Percentiles rank a stretch among this genome's conserved stretches.
Conservation (phyloP, 2,113 vertebrate genomes). For the Urocolius indicus region DNA sequence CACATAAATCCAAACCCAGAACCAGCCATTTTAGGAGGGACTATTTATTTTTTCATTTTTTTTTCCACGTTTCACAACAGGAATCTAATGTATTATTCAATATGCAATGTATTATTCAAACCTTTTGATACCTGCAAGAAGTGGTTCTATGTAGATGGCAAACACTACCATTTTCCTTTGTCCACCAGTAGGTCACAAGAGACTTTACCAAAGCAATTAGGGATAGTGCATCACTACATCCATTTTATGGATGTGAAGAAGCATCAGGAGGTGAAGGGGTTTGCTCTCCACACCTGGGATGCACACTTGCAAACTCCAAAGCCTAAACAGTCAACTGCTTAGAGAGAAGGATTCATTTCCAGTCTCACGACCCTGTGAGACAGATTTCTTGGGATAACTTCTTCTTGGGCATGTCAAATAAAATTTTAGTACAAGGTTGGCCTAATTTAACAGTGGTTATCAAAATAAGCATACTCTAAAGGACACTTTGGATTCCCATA, state of each 20-base stretch:
- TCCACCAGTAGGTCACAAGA: background rate
- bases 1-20: background rate
- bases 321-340: background rate
- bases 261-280: background rate
- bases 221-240: background rate
- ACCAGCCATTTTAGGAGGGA: background rate
- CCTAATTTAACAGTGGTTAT: background rate
- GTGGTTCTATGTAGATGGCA: background rate
- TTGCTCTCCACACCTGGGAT: background rate
- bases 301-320: background rate
- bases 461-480: background rate
- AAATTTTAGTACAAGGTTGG: background rate
- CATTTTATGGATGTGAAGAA: background rate
- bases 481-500: background rate
- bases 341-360: background rate
- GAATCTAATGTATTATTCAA: no score
- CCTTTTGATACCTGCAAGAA: background rate
- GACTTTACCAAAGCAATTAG: background rate
- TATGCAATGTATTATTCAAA: background rate
- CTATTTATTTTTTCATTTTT: background rate
- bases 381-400: background rate
- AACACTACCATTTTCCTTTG: background rate
- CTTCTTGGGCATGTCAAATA: background rate
- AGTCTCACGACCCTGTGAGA: background rate
- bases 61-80: background rate